Evolutionary conservation across 2,113 vertebrate genomes (phyloP).

Genomic region (Pithys albifrons): DNA sequence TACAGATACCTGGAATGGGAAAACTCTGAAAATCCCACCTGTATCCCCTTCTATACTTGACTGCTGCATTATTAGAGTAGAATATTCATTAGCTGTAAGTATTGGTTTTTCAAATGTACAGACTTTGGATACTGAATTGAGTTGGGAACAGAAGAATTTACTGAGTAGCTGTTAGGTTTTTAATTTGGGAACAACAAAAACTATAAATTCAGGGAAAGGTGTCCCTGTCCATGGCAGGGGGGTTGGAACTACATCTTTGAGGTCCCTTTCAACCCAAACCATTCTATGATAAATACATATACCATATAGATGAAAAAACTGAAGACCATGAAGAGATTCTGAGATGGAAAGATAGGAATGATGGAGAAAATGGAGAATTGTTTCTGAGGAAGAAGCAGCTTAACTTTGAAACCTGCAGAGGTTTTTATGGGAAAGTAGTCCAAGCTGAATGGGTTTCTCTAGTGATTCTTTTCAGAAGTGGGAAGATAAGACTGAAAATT

Average conservation of each 20-base stretch:
- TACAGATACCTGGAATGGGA: conserved; percentile 84
- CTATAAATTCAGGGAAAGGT: neutral
- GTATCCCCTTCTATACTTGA: conserved; percentile 84
- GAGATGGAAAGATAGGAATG: neutral
- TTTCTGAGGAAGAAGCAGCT: neutral
- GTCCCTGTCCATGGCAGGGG: neutral
- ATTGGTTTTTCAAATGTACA: neutral
- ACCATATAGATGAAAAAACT: neutral
- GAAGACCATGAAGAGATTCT: neutral
- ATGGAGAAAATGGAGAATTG: neutral
- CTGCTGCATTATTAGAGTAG: conserved; percentile 83
- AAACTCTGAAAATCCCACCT: conserved; percentile 82
- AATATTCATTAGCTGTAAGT: conserved; percentile 84
- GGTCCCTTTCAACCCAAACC: neutral
- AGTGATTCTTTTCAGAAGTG: neutral
- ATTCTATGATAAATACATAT: neutral
- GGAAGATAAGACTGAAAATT: neutral
- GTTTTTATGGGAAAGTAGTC: neutral
- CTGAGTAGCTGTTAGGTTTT: neutral
- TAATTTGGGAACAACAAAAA: neutral
- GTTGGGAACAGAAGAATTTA: neutral
- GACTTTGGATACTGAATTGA: neutral
- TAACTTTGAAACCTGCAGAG: neutral
- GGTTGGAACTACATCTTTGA: neutral
- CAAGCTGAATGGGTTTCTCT: neutral